These are phyloP conservation scores for Tricholauxania praeusta DNA, from an alignment of 2,888 invertebrate species.

Conservation along the genomic window DNA sequence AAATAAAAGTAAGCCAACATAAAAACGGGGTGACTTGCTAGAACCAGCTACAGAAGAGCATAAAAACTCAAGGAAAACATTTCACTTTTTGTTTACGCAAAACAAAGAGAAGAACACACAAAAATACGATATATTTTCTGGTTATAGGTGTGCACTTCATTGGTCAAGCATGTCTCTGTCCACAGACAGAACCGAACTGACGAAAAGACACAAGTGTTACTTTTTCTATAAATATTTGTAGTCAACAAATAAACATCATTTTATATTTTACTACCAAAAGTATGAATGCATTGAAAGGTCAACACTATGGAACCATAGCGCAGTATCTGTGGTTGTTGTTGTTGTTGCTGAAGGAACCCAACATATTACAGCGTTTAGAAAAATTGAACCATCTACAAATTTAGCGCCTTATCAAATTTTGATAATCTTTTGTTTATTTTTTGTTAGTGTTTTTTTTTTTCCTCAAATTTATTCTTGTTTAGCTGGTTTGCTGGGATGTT, in stretches of 20 bases:
- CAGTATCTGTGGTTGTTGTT: neutral
- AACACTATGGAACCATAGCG: neutral
- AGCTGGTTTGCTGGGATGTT: conserved; percentile 50
- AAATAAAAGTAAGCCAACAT: too few species aligned
- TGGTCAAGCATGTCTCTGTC: conserved; percentile 3
- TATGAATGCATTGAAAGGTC: conserved; percentile 6
- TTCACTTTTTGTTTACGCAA: too few species aligned
- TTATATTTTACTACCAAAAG: conserved; percentile 39
- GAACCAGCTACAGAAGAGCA: neutral
- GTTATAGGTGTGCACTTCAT: conserved; percentile 16
- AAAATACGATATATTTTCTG: too few species aligned
- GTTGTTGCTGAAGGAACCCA: conserved; percentile 32
- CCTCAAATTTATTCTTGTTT: conserved; percentile 26
- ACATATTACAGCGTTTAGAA: neutral
- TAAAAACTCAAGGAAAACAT: too few species aligned
- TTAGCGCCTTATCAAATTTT: conserved; percentile 55
- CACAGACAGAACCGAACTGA: neutral
- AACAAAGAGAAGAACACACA: too few species aligned
- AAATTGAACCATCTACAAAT: conserved; percentile 42
- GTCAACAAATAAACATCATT: conserved; percentile 55
- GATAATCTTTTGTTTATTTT: conserved; percentile 54
- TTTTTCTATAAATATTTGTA: conserved; percentile 62
- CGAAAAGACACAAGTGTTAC: conserved; percentile 54
- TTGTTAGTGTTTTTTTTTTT: conserved; percentile 32
- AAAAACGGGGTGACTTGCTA: conserved; percentile 12